Evolutionary conservation across 2,888 invertebrate genomes (phyloP).

Genomic region (Cinara cedri): DNA sequence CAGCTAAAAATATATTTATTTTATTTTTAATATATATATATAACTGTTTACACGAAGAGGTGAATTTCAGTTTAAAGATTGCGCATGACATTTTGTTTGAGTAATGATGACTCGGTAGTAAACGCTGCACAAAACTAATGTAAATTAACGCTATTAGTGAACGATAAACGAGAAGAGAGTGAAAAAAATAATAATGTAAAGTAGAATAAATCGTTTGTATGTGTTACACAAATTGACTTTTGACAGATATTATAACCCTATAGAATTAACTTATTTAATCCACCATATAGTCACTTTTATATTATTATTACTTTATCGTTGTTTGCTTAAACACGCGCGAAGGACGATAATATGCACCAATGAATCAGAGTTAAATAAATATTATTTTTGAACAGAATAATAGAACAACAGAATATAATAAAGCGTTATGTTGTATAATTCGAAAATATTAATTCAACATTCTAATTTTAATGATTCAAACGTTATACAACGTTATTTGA

Average conservation of each 20-base stretch:
- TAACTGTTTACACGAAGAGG: background rate
- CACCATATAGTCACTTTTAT: no score
- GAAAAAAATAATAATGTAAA: slow-evolving; percentile 9
- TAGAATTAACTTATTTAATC: no score
- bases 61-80: background rate
- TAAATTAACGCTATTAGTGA: background rate
- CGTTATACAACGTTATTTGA: no score
- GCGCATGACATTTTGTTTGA: slow-evolving; percentile 29
- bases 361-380: no score
- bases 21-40: no score
- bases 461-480: no score
- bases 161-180: background rate
- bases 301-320: no score
- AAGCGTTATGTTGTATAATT: no score
- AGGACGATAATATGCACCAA: background rate
- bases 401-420: no score
- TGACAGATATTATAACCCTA: background rate
- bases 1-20: slow-evolving; percentile 13
- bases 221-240: background rate
- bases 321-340: background rate
- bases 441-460: no score
- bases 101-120: slow-evolving; percentile 12
- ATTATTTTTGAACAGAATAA: no score
- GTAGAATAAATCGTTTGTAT: background rate
- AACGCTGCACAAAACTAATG: background rate